Evolutionary conservation across 2,888 invertebrate genomes (phyloP), one percentile per base, ranked within the genome.

Genomic region (Ferrisia virgata): DNA sequence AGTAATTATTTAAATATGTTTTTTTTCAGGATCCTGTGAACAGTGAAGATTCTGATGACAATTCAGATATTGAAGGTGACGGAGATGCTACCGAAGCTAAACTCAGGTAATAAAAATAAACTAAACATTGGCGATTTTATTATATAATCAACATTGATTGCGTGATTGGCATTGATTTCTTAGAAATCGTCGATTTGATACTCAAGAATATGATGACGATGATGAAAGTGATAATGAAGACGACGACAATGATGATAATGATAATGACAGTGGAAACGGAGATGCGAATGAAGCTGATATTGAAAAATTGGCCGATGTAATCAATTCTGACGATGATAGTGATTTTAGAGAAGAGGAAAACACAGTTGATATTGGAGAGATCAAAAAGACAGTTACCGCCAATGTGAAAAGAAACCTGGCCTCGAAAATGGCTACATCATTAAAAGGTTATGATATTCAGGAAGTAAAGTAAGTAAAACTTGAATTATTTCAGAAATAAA

Each of bases 321-420:
- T n/a, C n/a, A 36, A 43, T 18, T 33, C 13, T 18, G 87, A 86
- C 25, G 89, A 89, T 76, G 87, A 87, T 58, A 22, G 11, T 87
- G 86, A 87, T 36, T 87, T 88, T 85, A 88, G 89, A 1, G 89
- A 89, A 83, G 89, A 90, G 79, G 88, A 87, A 81, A 86, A 86
- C 64, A 87, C 88, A 85, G 88, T 89, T 85, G 89, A 89, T 86
- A 88, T 88, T 85, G 86, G 87, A 78, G 88, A 89, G 3, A 47
- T 47, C 13, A 9, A 25, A 0, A 6, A 69, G 1, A 9, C 82
- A 0, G 36, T 43, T 1, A 2, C 28, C 15, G 28, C 13, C 3
- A 28, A 28, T 13, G 2, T 28, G 3, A 1, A 9, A 15, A 64
- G 6, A 78, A 11, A 2, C n/a, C 28, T n/a, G 36, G 1, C 25